Evolutionary conservation across 1,140 invertebrate genomes (phyloP), one percentile per base, ranked within the genome.

Genomic region (Eubasilissa regina): DNA sequence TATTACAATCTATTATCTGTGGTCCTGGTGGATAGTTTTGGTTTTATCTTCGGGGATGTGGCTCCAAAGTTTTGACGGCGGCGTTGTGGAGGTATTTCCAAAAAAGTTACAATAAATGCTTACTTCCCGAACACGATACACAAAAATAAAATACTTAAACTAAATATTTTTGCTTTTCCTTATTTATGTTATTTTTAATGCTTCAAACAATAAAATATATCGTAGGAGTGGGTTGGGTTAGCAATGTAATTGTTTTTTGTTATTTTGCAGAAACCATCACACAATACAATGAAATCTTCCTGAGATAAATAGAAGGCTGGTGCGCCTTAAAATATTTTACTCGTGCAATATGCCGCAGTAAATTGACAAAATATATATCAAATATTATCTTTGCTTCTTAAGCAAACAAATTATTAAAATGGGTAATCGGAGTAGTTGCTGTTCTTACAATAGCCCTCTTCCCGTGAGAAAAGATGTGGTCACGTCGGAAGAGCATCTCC

Each of bases 401-500:
- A 78, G 75, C 47, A 56, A 70, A 35, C 25, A 70, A n/a, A 15
- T 47, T 21, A 48, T 70, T 70, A 73, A 9, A 45, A 83, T 80
- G 79, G 81, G 81, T 13, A 80, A 83, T 73, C 64, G 60, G 58
- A 70, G 79, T 77, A 80, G 76, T 55, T 80, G 81, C 47, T 83
- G 79, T 74, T 47, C 53, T n/a, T 75, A 75, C 58, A 75, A 45
- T 80, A 89, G 88, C 81, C 88, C 88, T 58, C 88, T 87, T 73
- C 87, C 88, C 15, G 87, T 88, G 75, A 84, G 87, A 64, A 88
- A 89, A 78, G 87, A 89, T 79, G 86, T 88, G 58, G 87, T 89
- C 51, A 88, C 88, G 75, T 83, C 88, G 79, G 72, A 79, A 60
- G 94, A 95, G 85, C 91, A 92, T 77, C 89, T 94, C 72, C 92